A percentile compares a stretch with the other conserved stretches of the same genome.
phyloP scores from a whole-genome alignment of 1,140 invertebrate species.

The Idris sp. region DNA sequence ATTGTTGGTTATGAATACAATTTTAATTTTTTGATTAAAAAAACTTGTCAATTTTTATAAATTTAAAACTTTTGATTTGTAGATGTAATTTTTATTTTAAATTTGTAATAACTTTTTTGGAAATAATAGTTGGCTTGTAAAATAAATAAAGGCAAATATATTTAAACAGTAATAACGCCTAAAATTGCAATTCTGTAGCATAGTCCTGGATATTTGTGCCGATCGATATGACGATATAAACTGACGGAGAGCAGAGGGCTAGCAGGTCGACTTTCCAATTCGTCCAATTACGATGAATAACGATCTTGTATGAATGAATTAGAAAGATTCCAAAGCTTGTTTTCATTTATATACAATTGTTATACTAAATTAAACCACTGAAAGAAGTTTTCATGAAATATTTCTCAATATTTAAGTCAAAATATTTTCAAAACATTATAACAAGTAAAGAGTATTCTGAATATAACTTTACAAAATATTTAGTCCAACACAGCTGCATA shows the following conservation, averaged over 20 bases:
- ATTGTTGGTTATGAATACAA: too few relatives aligned
- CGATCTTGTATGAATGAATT: constrained; percentile 55
- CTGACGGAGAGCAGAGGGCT: constrained; percentile 55
- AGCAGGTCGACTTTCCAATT: constrained; percentile 68
- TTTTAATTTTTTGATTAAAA: too few relatives aligned
- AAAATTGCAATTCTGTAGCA: constrained; percentile 50
- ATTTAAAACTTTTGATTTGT: too few relatives aligned
- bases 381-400: constrained; percentile 22
- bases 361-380: constrained; percentile 26
- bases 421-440: too few relatives aligned
- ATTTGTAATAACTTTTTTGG: too few relatives aligned
- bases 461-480: too few relatives aligned
- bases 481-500: too few relatives aligned
- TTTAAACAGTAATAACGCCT: constrained; percentile 35
- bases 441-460: too few relatives aligned
- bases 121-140: too few relatives aligned
- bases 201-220: constrained; percentile 58
- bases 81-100: too few relatives aligned
- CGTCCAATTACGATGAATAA: constrained; percentile 66
- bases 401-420: too few relatives aligned
- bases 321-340: constrained; percentile 31
- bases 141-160: constrained; percentile 11
- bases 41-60: too few relatives aligned
- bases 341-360: constrained; percentile 36
- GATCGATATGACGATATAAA: constrained; percentile 68